Conservation (phyloP, 2,797 vertebrate genomes). For the Macropodus opercularis region DNA sequence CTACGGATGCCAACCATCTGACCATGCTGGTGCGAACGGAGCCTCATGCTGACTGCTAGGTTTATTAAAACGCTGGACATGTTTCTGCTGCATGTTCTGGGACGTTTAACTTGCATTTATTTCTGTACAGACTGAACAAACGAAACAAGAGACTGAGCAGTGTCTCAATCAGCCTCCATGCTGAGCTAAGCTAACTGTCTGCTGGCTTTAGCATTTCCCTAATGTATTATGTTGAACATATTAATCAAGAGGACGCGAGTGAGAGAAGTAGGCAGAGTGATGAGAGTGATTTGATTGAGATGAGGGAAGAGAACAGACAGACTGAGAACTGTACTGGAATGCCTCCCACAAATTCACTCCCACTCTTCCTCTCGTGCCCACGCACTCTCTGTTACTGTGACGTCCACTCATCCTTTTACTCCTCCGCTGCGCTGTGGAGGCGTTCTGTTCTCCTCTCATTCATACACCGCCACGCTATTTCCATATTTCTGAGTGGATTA, state of each 20-base stretch:
- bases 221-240: background rate
- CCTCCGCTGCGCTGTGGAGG: conserved; percentile 73
- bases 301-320: conserved; percentile 59
- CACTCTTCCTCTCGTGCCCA: conserved; percentile 77
- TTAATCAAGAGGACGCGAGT: conserved; percentile 3
- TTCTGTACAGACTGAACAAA: background rate
- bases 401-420: conserved; percentile 76
- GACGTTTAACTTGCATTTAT: too few relatives aligned
- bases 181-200: background rate
- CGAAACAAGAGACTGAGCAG: background rate
- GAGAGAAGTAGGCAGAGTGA: conserved; percentile 2
- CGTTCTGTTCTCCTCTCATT: conserved; percentile 76
- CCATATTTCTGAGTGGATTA: conserved; percentile 61
- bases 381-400: conserved; percentile 83
- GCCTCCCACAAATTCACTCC: conserved; percentile 76
- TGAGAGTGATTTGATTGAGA: conserved; percentile 28
- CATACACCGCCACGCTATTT: conserved; percentile 59
- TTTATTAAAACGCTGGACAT: conserved; percentile 11
- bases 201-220: background rate
- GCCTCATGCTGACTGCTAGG: conserved; percentile 41
- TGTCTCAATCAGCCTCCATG: background rate
- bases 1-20: conserved; percentile 75
- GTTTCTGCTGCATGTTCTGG: conserved; percentile 2
- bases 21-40: conserved; percentile 58
- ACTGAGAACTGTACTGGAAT: conserved; percentile 73